phyloP scores from a whole-genome alignment of 2,113 vertebrate species.

The Turnix velox region DNA sequence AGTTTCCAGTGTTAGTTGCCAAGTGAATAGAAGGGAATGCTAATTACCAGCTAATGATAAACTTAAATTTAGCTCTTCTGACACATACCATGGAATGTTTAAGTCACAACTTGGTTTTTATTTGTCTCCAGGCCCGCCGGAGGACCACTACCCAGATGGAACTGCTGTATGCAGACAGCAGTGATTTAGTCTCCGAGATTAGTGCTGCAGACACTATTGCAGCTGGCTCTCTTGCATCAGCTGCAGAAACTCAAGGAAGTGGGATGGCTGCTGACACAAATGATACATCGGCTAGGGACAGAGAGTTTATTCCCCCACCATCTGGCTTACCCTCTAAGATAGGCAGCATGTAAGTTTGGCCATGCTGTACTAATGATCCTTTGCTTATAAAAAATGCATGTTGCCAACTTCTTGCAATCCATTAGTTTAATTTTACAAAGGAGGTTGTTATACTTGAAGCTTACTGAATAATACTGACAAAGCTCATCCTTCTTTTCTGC shows the following conservation, averaged over 20 bases:
- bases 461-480: conserved; percentile 41
- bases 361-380: conserved; percentile 68
- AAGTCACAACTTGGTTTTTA: background rate
- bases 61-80: background rate
- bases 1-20: background rate
- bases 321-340: conserved; percentile 80
- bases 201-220: conserved; percentile 74
- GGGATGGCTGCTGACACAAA: conserved; percentile 64
- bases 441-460: background rate
- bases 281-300: conserved; percentile 77
- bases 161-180: conserved; percentile 88
- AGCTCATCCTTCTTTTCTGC: background rate
- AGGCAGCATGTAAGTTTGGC: conserved; percentile 86
- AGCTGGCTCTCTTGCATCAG: conserved; percentile 68
- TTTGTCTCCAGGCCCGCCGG: conserved; percentile 83
- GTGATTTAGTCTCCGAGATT: conserved; percentile 75
- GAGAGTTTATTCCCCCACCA: conserved; percentile 74
- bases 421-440: background rate
- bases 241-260: conserved; percentile 75
- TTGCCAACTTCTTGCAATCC: conserved; percentile 48
- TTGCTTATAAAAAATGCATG: conserved; percentile 66
- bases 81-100: background rate
- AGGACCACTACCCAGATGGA: conserved; percentile 98
- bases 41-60: background rate
- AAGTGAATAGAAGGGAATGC: background rate